These are phyloP conservation scores for Epizoanthus ramosus DNA, from an alignment of 92 coral and sea anemone species.

Conservation along the genomic window DNA sequence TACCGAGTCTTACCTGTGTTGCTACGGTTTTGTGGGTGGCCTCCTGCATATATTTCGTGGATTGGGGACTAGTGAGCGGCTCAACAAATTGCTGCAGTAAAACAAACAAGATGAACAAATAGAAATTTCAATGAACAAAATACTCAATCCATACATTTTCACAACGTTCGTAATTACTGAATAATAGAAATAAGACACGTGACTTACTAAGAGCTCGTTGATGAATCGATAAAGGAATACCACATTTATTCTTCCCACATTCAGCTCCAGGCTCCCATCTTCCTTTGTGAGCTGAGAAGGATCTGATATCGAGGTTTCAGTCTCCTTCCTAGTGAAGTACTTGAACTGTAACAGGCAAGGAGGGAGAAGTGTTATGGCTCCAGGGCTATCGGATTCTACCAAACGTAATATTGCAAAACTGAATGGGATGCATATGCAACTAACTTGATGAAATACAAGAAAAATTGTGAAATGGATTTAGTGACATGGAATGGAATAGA, in stretches of 20 bases:
- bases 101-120: background rate
- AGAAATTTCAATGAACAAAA: no score
- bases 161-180: no score
- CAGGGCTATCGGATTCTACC: no score
- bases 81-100: slow-evolving; percentile 68
- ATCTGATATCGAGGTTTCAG: slow-evolving; percentile 1
- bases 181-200: background rate
- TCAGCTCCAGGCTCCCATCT: slow-evolving; percentile 75
- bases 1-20: slow-evolving; percentile 54
- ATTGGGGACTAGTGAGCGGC: slow-evolving; percentile 81
- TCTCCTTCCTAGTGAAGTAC: slow-evolving; percentile 11
- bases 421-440: background rate
- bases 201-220: slow-evolving; percentile 72
- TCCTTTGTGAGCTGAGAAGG: slow-evolving; percentile 61
- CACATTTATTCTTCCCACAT: slow-evolving; percentile 73
- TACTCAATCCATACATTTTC: no score
- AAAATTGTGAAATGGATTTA: no score
- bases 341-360: slow-evolving; percentile 1
- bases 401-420: background rate
- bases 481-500: no score
- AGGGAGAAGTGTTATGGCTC: background rate
- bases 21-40: slow-evolving; percentile 74
- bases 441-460: no score
- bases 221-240: slow-evolving; percentile 77
- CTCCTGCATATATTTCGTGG: slow-evolving; percentile 78